A percentile compares a stretch with the other conserved stretches of the same genome.
Conservation (phyloP, 1,140 invertebrate species). For the Plodia interpunctella region DNA sequence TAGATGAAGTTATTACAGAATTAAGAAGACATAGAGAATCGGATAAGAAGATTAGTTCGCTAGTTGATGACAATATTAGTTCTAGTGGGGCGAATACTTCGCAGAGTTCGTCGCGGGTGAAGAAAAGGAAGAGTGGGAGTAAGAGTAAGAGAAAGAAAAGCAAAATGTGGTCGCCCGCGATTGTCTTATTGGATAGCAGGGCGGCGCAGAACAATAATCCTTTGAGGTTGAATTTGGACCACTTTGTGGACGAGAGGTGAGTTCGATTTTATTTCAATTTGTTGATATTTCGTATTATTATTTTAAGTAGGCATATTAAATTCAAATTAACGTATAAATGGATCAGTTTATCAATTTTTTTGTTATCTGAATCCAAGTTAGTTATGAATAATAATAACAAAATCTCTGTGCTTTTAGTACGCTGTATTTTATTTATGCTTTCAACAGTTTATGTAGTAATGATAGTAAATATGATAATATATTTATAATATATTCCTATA, state of each 20-base stretch:
- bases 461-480: too few relatives aligned
- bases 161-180: constrained; percentile 65
- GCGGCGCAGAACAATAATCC: constrained; percentile 49
- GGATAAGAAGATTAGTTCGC: constrained; percentile 40
- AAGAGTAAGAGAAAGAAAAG: constrained; percentile 61
- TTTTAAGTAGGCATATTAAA: too few relatives aligned
- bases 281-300: too few relatives aligned
- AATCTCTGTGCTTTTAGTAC: too few relatives aligned
- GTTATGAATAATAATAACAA: too few relatives aligned
- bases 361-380: too few relatives aligned
- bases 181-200: constrained; percentile 60
- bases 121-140: constrained; percentile 39
- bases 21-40: constrained; percentile 47
- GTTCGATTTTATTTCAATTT: constrained; percentile 10
- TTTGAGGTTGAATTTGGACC: constrained; percentile 68
- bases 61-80: constrained; percentile 43
- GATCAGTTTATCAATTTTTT: too few relatives aligned
- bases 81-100: constrained; percentile 30
- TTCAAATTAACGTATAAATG: too few relatives aligned
- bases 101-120: constrained; percentile 39
- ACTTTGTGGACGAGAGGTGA: constrained; percentile 71
- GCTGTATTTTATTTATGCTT: too few relatives aligned
- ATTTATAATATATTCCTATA: too few relatives aligned
- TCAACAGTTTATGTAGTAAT: too few relatives aligned
- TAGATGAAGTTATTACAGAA: constrained; percentile 55